phyloP scores from a whole-genome alignment of 2,888 invertebrate species.

The Ecliptopera silaceata region DNA sequence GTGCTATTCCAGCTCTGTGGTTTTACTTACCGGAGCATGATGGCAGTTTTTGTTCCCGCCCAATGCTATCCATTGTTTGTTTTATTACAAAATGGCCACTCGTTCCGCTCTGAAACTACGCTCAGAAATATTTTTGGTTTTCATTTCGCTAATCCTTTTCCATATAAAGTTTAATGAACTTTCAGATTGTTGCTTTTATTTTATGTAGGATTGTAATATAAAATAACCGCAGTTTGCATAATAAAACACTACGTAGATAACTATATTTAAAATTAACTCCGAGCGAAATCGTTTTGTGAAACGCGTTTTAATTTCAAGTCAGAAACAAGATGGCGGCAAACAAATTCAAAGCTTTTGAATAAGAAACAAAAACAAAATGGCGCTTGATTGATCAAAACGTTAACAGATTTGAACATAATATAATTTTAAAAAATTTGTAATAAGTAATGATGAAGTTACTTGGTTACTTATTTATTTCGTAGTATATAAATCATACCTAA shows the following conservation, averaged over 20 bases:
- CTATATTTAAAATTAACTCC: too few relatives aligned
- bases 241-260: too few relatives aligned
- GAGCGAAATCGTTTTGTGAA: neutral
- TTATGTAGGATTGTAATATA: neutral
- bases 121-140: slow-evolving; percentile 27
- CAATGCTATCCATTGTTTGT: slow-evolving; percentile 28
- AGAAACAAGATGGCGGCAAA: neutral
- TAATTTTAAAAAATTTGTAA: too few relatives aligned
- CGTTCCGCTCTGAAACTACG: slow-evolving; percentile 26
- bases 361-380: slow-evolving; percentile 4
- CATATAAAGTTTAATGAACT: slow-evolving; percentile 8
- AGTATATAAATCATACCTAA: too few relatives aligned
- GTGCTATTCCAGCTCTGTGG: slow-evolving; percentile 4
- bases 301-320: slow-evolving; percentile 2
- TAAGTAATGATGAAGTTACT: too few relatives aligned
- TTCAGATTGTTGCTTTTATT: neutral
- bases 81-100: slow-evolving; percentile 33
- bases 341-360: neutral
- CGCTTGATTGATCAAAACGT: neutral
- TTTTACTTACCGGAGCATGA: slow-evolving; percentile 26
- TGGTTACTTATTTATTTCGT: too few relatives aligned
- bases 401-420: neutral
- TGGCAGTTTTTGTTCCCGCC: slow-evolving; percentile 21
- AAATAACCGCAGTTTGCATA: too few relatives aligned
- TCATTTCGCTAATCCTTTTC: slow-evolving; percentile 16